Base-by-base conservation (phyloP, 2,113 vertebrate species). In the Bubo bubo region DNA sequence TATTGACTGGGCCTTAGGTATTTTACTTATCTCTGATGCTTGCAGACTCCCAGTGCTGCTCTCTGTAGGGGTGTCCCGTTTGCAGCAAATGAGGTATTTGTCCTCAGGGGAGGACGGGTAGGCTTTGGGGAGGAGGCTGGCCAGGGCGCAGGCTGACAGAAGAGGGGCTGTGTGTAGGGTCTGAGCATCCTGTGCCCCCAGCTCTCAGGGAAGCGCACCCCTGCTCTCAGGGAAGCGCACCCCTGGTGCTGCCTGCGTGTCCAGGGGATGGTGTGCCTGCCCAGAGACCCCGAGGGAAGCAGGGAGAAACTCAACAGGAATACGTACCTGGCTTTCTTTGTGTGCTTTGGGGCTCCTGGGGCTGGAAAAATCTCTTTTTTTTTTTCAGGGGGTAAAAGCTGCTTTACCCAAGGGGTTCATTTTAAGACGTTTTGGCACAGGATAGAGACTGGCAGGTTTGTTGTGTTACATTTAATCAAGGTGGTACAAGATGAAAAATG, bases 161-260 rank as follows among this genome's bases (percentile, higher is more conserved):
- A 41, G 8, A 3, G 15, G 15, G 64, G 22, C 53, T 15, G 56
- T 4, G 43, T 4, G 7, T n/a, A 6, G 14, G 11, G 3, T 15
- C 28, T 0, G 6, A n/a, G 56, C 23, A 21, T 10, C 52, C 9
- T 15, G 2, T 4, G 21, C 41, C 22, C 62, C 4, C 41, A 5
- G 64, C 66, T 11, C 34, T 1, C 10, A 4, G 28, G 9, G 21
- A 12, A 21, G 18, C 0, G 1, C 41, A 8, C 4, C 13, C 19
- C 20, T 6, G 22, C 66, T 11, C 34, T 1, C 10, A 4, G 28
- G 9, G 21, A 12, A 21, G 18, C 0, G 1, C 41, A 8, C 4
- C 13, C 19, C 20, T 6, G 22, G 28, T 3, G 1, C 15, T 6
- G 4, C n/a, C n/a, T 23, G 24, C 14, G 0, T 0, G 2, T 3